Base-by-base conservation (phyloP, 2,888 invertebrate genomes). In the Ophioninae sp. region DNA sequence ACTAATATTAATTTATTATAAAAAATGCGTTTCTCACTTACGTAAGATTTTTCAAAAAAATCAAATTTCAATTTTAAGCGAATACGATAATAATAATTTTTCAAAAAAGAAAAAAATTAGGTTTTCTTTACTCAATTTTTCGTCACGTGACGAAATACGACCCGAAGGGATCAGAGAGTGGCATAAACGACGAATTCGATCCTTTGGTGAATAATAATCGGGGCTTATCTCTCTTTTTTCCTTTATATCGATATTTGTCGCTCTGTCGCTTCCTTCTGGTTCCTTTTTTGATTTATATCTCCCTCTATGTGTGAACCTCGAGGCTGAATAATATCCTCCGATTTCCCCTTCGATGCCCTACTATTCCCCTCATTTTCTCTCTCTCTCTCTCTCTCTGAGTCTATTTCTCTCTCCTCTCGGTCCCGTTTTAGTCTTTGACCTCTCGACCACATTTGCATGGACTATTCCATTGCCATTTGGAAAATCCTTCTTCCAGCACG, bases 311-410 rank as follows among this genome's bases (percentile, higher is more conserved):
- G n/a, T 22, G 58, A 23, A 41, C 37, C 59, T 76, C 41, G 76
- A 65, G 65, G 56, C 39, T 59, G 44, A 37, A 61, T 75, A 17
- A 79, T 61, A 68, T 78, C 39, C 58, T 59, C 61, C 59, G 13
- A 78, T 84, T 82, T 84, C 87, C 85, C 86, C 87, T 87, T 73
- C 85, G 79, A 81, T 83, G 87, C 84, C 86, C 86, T 85, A 86
- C 77, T 81, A 85, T 74, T 71, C 69, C 79, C 68, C 59, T 22
- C 59, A n/a, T 20, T n/a, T 17, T 17, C 59, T 20, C n/a, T 59
- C 59, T 59, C 22, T 71, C 41, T 41, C 41, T 9, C 9, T 44
- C 44, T 44, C 22, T 20, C 6, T 22, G 22, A 39, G 20, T 20
- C 20, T 64, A 20, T 63, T 78, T 80, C 81, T 81, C 69, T 86